A percentile compares a stretch with the other conserved stretches of the same genome.
Conservation (phyloP, 2,797 vertebrate genomes). For the Selene dorsalis region DNA sequence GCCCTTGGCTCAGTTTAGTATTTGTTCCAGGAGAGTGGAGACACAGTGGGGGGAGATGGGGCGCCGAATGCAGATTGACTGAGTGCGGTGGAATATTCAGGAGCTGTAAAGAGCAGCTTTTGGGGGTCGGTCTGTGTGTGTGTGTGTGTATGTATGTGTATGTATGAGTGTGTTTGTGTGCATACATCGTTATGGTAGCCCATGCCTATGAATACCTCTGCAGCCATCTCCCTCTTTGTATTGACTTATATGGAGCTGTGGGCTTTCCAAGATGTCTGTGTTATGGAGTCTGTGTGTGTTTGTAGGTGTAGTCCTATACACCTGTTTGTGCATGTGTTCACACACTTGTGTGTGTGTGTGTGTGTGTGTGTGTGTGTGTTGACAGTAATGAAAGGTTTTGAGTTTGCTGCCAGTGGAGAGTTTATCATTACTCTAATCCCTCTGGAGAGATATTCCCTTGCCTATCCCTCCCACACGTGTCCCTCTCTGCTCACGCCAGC, state of each 20-base stretch:
- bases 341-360: neutral
- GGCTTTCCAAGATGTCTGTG: conserved; percentile 18
- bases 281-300: conserved; percentile 5
- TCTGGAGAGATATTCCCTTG: conserved; percentile 61
- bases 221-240: conserved; percentile 12
- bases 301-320: conserved; percentile 20
- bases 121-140: conserved; percentile 4
- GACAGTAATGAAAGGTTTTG: conserved; percentile 68
- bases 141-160: neutral
- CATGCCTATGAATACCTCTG: conserved; percentile 23
- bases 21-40: conserved; percentile 81
- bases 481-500: conserved; percentile 34
- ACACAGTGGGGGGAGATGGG: conserved; percentile 57
- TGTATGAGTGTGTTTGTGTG: conserved; percentile 16
- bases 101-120: conserved; percentile 50
- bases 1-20: conserved; percentile 82
- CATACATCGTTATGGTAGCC: conserved; percentile 25
- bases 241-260: conserved; percentile 26
- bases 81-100: conserved; percentile 58
- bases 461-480: conserved; percentile 63
- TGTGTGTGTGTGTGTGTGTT: conserved; percentile 21
- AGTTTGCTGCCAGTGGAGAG: conserved; percentile 61
- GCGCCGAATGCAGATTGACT: conserved; percentile 73
- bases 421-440: conserved; percentile 78
- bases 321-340: conserved; percentile 45